Conservation (phyloP, 2,888 invertebrate genomes). For the Neria commutata region DNA sequence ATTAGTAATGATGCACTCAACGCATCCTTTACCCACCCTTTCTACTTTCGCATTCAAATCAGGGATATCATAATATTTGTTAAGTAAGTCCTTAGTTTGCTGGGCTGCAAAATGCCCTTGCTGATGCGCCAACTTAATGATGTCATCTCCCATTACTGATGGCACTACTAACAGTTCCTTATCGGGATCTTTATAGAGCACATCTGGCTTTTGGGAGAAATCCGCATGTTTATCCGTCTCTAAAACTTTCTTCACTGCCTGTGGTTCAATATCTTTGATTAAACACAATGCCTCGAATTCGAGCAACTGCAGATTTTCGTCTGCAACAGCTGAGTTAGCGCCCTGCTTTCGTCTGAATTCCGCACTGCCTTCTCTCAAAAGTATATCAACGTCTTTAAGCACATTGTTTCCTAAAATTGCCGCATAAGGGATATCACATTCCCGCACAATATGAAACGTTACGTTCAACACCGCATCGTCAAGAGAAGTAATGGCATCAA, state of each 20-base stretch:
- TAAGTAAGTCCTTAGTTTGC: background rate
- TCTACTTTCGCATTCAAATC: background rate
- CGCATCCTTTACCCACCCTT: too few relatives aligned
- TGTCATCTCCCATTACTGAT: background rate
- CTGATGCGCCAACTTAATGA: background rate
- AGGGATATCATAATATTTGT: background rate
- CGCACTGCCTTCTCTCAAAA: too few relatives aligned
- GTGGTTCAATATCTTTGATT: too few relatives aligned
- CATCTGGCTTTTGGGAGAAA: background rate
- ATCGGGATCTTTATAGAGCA: background rate
- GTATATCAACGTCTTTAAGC: constrained; percentile 3
- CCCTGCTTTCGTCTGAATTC: too few relatives aligned
- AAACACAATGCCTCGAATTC: too few relatives aligned
- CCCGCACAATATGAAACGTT: constrained; percentile 9
- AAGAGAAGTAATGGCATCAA: background rate
- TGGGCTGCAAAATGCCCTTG: background rate
- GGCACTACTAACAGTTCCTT: background rate
- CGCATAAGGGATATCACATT: constrained; percentile 5
- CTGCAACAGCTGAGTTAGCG: too few relatives aligned
- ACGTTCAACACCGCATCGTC: background rate
- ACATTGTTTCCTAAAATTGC: constrained; percentile 17
- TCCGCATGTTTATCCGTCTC: background rate
- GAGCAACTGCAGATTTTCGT: too few relatives aligned
- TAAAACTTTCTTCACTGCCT: background rate
- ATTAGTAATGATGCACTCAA: too few relatives aligned